Evolutionary conservation across 35 echinoderm and acorn worm species (phyloP), one percentile per base, ranked within the genome.

Genomic region (Acanthaster planci): DNA sequence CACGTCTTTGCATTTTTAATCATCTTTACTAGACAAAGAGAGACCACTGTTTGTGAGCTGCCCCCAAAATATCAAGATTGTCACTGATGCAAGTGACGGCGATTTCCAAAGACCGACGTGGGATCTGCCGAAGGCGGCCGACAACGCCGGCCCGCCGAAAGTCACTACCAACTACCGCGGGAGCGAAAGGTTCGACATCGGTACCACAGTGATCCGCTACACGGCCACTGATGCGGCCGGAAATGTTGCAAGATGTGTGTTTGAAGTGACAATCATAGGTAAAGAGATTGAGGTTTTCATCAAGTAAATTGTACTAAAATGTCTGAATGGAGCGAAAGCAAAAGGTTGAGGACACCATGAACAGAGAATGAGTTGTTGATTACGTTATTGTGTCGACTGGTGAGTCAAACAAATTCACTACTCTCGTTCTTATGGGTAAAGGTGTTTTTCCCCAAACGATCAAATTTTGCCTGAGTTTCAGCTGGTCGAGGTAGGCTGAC

Each of bases 181-280:
- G 7, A 47, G 42, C 42, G 21, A 29, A 35, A 10, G 21, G 64
- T 72, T 72, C 34, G 26, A 72, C 2, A 21, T 72, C 64, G 64
- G 64, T 35, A 72, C 64, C 64, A 72, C 29, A 29, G 23, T 34
- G 64, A 34, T 72, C 10, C 64, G 64, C 14, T 72, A 72, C 64
- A 34, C 64, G 29, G 64, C 64, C 10, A 72, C 64, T 1, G 64
- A 72, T 72, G 23, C 26, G 18, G 23, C 64, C 26, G 64, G 64
- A 6, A 72, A 72, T 26, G 34, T 34, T 29, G 64, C 64, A 72
- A 72, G 64, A 72, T 72, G 64, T 29, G 23, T 34, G 30, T 72
- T 72, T 9, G 14, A 72, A 21, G 64, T 72, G 21, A 72, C 22
- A 31, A 34, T 72, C 34, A 72, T 72, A 72, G 64, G 64, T 72